These are phyloP conservation scores for Glaucopsyche alexis DNA, from an alignment of 2,888 invertebrate genomes.

Conservation along the genomic window DNA sequence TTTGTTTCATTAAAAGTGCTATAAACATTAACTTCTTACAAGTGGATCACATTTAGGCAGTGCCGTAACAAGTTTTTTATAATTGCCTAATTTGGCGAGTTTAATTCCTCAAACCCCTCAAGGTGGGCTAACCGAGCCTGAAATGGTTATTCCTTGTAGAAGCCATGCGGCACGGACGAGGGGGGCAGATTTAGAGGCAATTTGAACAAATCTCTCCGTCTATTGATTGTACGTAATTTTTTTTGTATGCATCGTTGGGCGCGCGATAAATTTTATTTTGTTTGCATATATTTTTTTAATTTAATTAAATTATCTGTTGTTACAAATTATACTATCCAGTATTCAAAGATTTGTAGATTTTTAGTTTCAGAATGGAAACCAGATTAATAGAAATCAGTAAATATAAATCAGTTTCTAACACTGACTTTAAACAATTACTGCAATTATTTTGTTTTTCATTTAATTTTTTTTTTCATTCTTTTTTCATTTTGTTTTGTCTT, in stretches of 20 bases:
- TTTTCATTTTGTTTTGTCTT: neutral
- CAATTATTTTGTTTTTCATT: too few species aligned
- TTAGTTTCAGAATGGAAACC: too few species aligned
- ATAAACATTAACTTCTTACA: neutral
- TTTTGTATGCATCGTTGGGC: constrained; percentile 55
- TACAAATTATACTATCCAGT: neutral
- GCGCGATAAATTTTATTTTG: constrained; percentile 42
- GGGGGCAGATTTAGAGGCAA: constrained; percentile 61
- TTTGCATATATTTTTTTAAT: neutral
- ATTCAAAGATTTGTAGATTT: too few species aligned
- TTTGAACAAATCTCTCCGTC: constrained; percentile 50
- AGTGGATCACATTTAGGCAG: neutral
- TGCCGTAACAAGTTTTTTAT: constrained; percentile 44
- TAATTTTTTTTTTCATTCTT: too few species aligned
- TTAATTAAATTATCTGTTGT: neutral
- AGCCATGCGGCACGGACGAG: constrained; percentile 48
- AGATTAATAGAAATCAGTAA: too few species aligned
- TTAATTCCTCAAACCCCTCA: constrained; percentile 58
- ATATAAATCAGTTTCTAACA: too few species aligned
- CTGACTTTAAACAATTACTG: too few species aligned
- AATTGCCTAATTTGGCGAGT: constrained; percentile 69
- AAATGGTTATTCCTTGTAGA: constrained; percentile 62
- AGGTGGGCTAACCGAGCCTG: constrained; percentile 68
- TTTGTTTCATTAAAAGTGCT: neutral
- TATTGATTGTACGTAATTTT: constrained; percentile 68